Evolutionary conservation across 2,113 vertebrate genomes (phyloP).

Genomic region (Panthera uncia): DNA sequence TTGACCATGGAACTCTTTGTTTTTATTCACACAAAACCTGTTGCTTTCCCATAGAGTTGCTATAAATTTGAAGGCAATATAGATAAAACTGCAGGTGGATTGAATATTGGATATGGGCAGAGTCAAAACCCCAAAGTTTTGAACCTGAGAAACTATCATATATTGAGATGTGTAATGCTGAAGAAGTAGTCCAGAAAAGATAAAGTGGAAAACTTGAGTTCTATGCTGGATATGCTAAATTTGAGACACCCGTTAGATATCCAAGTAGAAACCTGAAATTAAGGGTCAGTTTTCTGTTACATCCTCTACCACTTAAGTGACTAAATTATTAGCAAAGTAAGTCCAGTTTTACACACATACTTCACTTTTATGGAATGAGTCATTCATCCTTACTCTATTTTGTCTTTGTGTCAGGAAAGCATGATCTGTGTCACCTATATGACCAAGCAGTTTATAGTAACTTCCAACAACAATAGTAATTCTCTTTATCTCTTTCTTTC

Average conservation of each 20-base stretch:
- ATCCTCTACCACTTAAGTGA: background rate
- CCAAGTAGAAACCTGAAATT: background rate
- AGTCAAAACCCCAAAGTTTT: background rate
- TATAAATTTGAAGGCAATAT: background rate
- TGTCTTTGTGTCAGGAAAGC: background rate
- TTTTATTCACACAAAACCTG: background rate
- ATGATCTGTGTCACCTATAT: background rate
- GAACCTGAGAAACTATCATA: background rate
- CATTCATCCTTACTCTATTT: background rate
- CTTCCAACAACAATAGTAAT: background rate
- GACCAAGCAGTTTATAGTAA: background rate
- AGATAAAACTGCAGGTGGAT: background rate
- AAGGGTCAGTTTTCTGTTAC: background rate
- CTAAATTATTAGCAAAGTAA: background rate
- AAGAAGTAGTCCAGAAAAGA: background rate
- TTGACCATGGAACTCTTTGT: background rate
- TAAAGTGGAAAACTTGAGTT: background rate
- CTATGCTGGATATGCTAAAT: background rate
- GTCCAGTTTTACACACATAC: background rate
- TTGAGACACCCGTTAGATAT: background rate
- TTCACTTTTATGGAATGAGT: conserved; percentile 8
- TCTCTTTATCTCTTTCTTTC: background rate
- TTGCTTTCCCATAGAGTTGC: background rate
- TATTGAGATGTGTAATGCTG: background rate
- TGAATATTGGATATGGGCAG: background rate